Conservation (phyloP, 1,140 invertebrate species). For the Aphis gossypii region DNA sequence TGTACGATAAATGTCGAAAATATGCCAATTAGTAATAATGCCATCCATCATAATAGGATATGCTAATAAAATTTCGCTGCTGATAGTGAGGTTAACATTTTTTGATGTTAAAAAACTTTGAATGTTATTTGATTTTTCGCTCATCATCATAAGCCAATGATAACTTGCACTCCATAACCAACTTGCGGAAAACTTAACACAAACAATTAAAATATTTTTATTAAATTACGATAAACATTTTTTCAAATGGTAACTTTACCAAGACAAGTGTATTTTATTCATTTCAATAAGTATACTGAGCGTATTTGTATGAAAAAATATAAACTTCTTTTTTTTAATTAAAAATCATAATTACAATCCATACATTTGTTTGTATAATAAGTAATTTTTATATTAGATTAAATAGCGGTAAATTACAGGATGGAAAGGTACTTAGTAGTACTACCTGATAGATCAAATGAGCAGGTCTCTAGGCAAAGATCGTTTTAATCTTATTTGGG, state of each 20-base stretch:
- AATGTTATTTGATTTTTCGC: neutral
- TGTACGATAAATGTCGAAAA: slow-evolving; percentile 43
- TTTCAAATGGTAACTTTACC: neutral
- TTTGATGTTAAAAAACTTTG: neutral
- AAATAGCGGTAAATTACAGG: too few relatives aligned
- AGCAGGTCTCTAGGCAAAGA: too few relatives aligned
- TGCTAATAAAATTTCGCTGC: slow-evolving; percentile 25
- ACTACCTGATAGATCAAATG: too few relatives aligned
- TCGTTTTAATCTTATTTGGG: too few relatives aligned
- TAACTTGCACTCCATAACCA: slow-evolving; percentile 40
- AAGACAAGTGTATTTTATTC: too few relatives aligned
- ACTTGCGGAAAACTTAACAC: neutral
- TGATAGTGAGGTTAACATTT: neutral
- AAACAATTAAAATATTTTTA: neutral
- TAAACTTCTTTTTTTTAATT: too few relatives aligned
- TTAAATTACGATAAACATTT: neutral
- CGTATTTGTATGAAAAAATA: too few relatives aligned
- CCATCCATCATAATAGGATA: neutral
- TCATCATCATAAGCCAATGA: slow-evolving; percentile 50
- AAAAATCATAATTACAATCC: too few relatives aligned
- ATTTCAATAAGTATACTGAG: too few relatives aligned
- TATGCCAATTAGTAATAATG: neutral
- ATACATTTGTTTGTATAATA: too few relatives aligned
- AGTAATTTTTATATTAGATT: too few relatives aligned
- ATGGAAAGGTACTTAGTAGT: too few relatives aligned